A percentile compares a stretch with the other conserved stretches of the same genome.
phyloP scores from a whole-genome alignment of 2,113 vertebrate species.

The Gymnobelideus leadbeateri region DNA sequence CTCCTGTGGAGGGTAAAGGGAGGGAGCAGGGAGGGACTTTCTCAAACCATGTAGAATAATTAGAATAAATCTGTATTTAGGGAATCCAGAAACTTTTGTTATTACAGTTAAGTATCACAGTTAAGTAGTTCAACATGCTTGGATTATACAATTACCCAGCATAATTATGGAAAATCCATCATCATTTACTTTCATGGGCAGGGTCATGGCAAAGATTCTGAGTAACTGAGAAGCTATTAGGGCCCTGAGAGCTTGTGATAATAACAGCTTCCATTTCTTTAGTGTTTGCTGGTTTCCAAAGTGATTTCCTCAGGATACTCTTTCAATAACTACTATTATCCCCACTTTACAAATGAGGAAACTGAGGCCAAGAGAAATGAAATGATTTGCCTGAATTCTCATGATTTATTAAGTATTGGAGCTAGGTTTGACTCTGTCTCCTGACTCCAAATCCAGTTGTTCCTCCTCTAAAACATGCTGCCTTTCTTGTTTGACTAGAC shows the following conservation, averaged over 20 bases:
- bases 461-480: not conserved
- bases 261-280: not conserved
- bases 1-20: not conserved
- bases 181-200: not conserved
- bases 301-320: not conserved
- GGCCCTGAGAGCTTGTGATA: not conserved
- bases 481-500: not conserved
- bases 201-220: not conserved
- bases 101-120: not conserved
- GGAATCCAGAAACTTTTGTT: constrained; percentile 1
- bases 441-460: not conserved
- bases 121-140: constrained; percentile 14
- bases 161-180: constrained; percentile 23
- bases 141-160: constrained; percentile 7
- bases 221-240: not conserved
- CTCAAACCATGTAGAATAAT: not conserved
- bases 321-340: not conserved
- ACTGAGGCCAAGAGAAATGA: not conserved
- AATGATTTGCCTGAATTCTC: not conserved
- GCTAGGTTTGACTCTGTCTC: not conserved
- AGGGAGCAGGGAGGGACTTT: not conserved
- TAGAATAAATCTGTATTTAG: not conserved
- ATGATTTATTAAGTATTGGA: not conserved
- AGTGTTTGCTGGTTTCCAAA: not conserved
- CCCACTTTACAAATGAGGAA: not conserved